Percentiles rank a stretch among this genome's conserved stretches.
phyloP scores from a whole-genome alignment of 2,888 invertebrate genomes.

The Hoplodrina blanda region DNA sequence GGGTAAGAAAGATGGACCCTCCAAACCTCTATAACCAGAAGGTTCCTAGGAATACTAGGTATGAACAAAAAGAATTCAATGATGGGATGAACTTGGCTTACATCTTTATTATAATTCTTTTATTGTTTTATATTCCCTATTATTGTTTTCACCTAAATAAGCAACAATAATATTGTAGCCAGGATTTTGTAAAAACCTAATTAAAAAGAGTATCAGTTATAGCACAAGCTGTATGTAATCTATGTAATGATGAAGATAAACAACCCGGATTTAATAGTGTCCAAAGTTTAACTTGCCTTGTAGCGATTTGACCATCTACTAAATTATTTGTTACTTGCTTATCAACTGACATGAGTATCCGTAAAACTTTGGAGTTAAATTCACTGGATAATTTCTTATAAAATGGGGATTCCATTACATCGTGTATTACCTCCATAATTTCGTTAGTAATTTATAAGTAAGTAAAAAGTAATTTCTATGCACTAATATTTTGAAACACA shows the following conservation, averaged over 20 bases:
- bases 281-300: conserved; percentile 74
- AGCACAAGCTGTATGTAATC: not conserved
- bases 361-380: conserved; percentile 27
- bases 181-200: too few species aligned
- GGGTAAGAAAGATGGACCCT: too few species aligned
- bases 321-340: conserved; percentile 75
- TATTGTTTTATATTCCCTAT: too few species aligned
- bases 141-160: too few species aligned
- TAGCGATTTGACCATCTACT: conserved; percentile 68
- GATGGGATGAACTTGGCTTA: too few species aligned
- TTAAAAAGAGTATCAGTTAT: too few species aligned
- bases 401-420: not conserved
- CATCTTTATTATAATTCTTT: too few species aligned
- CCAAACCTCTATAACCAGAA: too few species aligned
- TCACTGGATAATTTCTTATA: conserved; percentile 2
- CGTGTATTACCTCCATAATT: conserved; percentile 33
- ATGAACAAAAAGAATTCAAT: too few species aligned
- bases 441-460: too few species aligned
- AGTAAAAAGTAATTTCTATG: not conserved
- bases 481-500: conserved; percentile 16
- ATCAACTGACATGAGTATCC: conserved; percentile 67
- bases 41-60: too few species aligned
- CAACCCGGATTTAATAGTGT: conserved; percentile 21
- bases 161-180: too few species aligned
- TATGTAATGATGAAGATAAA: not conserved